Evolutionary conservation across 30 jellyfish, hydroid and myxozoan genomes (phyloP).

Genomic region (Chrysaora quinquecirrha): DNA sequence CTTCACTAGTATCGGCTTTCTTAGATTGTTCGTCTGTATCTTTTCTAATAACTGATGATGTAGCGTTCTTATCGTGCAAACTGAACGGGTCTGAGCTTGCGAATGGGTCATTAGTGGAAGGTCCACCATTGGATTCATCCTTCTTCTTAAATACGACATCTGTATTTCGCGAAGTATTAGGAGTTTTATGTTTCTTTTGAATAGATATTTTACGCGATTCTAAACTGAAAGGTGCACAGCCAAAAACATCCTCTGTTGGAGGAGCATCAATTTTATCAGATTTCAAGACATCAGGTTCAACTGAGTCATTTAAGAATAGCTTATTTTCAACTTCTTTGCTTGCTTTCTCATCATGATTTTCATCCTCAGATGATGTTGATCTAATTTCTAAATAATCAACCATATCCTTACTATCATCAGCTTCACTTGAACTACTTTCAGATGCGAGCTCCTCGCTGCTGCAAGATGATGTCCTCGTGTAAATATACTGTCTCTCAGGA

Average conservation of each 20-base stretch:
- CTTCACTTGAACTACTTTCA: constrained; percentile 7
- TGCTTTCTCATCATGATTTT: too few species aligned
- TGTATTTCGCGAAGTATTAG: neutral
- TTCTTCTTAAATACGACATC: neutral
- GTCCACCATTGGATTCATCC: neutral
- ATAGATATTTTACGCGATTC: neutral
- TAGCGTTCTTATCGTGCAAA: neutral
- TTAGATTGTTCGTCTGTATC: constrained; percentile 15
- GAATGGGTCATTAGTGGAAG: neutral
- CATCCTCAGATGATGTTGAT: constrained; percentile 42
- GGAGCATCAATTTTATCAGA: neutral
- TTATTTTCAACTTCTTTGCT: neutral
- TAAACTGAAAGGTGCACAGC: constrained; percentile 89
- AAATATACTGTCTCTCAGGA: constrained; percentile 67
- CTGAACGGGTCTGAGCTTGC: neutral
- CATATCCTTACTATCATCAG: constrained; percentile 27
- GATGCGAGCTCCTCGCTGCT: constrained; percentile 78
- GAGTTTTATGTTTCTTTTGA: neutral
- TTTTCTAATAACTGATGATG: neutral
- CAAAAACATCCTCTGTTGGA: constrained; percentile 73
- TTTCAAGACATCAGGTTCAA: neutral
- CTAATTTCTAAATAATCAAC: constrained; percentile 30
- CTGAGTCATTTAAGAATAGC: neutral
- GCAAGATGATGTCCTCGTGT: constrained; percentile 92
- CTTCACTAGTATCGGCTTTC: constrained; percentile 1